A percentile compares a stretch with the other conserved stretches of the same genome.
These are phyloP conservation scores for Isoperla grammatica DNA, from an alignment of 2,888 invertebrate genomes.

Conservation along the genomic window DNA sequence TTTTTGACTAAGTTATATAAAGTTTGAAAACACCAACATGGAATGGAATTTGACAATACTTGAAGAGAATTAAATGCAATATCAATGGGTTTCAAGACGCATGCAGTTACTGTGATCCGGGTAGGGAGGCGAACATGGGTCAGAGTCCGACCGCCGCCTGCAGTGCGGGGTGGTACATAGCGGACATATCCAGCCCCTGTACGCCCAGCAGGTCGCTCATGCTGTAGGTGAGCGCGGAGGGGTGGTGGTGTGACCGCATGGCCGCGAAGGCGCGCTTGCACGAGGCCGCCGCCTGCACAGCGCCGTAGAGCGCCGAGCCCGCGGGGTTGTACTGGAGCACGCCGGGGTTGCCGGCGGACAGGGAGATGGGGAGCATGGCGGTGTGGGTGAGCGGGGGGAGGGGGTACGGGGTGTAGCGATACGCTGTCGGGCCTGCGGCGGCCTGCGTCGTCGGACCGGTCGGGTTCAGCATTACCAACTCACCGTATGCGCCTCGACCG, in stretches of 20 bases:
- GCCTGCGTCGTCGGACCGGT: constrained; percentile 35
- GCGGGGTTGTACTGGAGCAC: constrained; percentile 43
- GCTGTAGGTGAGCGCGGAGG: constrained; percentile 57
- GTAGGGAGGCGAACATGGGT: constrained; percentile 42
- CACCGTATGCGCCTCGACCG: constrained; percentile 95
- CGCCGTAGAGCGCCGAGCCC: constrained; percentile 41
- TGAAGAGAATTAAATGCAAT: too few relatives aligned
- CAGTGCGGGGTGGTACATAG: constrained; percentile 66
- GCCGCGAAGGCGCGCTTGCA: constrained; percentile 55
- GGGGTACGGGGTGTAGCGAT: constrained; percentile 59
- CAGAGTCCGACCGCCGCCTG: constrained; percentile 65
- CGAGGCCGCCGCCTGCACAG: constrained; percentile 32
- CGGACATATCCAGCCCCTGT: constrained; percentile 58
- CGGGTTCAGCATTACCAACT: constrained; percentile 84
- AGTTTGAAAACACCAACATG: too few relatives aligned
- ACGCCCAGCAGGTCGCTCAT: constrained; percentile 67
- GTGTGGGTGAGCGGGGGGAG: constrained; percentile 42
- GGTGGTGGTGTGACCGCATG: constrained; percentile 30
- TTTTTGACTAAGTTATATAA: too few relatives aligned
- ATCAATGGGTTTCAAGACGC: not conserved
- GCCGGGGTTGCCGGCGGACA: constrained; percentile 37
- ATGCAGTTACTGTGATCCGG: constrained; percentile 23
- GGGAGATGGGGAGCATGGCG: constrained; percentile 34
- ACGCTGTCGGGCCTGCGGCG: constrained; percentile 42
- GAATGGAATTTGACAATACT: too few relatives aligned